These are phyloP conservation scores for Nomada hirtipes DNA, from an alignment of 2,888 invertebrate genomes.

Conservation along the genomic window DNA sequence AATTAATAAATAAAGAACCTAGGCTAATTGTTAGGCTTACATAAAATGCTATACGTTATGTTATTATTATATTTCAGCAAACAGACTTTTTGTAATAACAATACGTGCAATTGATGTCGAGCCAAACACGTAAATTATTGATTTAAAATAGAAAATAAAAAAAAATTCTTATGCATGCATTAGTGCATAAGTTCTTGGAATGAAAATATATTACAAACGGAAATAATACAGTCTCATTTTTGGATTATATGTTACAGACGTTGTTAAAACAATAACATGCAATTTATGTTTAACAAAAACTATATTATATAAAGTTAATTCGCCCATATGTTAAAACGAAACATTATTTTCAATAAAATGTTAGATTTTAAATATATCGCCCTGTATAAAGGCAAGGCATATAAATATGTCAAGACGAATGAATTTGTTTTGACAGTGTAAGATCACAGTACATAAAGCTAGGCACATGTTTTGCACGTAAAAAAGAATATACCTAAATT, in stretches of 20 bases:
- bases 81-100: background rate
- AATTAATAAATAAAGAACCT: background rate
- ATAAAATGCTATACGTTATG: background rate
- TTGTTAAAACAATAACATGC: background rate
- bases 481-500: constrained; percentile 1
- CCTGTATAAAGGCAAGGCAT: background rate
- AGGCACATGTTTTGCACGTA: constrained; percentile 30
- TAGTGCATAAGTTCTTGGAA: background rate
- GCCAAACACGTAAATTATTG: background rate
- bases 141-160: background rate
- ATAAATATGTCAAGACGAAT: constrained; percentile 1
- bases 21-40: background rate
- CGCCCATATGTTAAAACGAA: background rate
- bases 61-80: background rate
- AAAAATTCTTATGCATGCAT: background rate
- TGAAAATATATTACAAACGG: background rate
- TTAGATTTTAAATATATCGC: background rate
- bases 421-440: constrained; percentile 28
- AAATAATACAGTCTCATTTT: background rate
- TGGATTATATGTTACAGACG: background rate
- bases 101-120: background rate
- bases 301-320: constrained; percentile 16
- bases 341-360: constrained; percentile 1
- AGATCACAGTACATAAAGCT: constrained; percentile 28
- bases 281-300: constrained; percentile 12